phyloP scores from a whole-genome alignment of 35 echinoderm and acorn worm species.

The Chiridota heheva region DNA sequence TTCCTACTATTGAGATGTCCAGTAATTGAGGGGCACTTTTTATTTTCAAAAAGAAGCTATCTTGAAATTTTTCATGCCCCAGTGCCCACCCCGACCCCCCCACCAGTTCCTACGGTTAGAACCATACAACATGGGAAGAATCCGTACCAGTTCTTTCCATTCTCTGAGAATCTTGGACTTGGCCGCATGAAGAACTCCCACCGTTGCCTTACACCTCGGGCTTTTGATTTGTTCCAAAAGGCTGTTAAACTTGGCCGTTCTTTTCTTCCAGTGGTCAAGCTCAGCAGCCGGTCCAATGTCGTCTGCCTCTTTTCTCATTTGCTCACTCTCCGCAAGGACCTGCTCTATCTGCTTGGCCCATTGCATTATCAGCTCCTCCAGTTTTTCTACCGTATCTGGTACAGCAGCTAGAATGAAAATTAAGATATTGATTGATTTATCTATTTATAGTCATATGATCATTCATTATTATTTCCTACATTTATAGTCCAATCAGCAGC shows the following conservation, averaged over 20 bases:
- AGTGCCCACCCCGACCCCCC: too few relatives aligned
- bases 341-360: slow-evolving; percentile 99
- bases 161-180: slow-evolving; percentile 97
- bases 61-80: too few relatives aligned
- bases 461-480: background rate
- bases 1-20: too few relatives aligned
- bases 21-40: too few relatives aligned
- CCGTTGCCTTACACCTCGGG: slow-evolving; percentile 88
- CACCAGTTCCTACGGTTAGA: too few relatives aligned
- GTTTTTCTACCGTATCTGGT: slow-evolving; percentile 94
- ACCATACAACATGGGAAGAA: too few relatives aligned
- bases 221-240: slow-evolving; percentile 98
- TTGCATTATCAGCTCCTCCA: slow-evolving; percentile 81
- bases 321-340: slow-evolving; percentile 96
- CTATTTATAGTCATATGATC: background rate
- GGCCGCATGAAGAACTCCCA: slow-evolving; percentile 86
- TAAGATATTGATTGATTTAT: background rate
- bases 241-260: slow-evolving; percentile 99
- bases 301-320: slow-evolving; percentile 98
- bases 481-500: background rate
- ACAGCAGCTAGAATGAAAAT: slow-evolving; percentile 55
- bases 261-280: slow-evolving; percentile 98
- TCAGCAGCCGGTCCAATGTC: slow-evolving; percentile 97
- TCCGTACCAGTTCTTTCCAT: slow-evolving; percentile 93
- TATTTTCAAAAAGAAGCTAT: too few relatives aligned